Base-by-base conservation (phyloP, 2,888 invertebrate species). In the Himalopsyche kuldschensis region DNA sequence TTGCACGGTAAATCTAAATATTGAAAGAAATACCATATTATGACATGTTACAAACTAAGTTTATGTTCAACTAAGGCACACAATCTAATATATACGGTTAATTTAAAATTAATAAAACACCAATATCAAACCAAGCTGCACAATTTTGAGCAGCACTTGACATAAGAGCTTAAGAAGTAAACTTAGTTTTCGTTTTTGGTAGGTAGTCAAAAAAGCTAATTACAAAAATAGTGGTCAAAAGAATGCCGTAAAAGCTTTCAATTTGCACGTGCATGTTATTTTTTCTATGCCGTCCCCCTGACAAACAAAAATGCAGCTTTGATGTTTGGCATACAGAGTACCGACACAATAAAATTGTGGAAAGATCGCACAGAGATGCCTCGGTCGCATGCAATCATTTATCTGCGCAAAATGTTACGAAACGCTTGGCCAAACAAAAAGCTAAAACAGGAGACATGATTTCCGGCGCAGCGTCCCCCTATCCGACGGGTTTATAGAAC, bases 401-500 rank as follows among this genome's bases (percentile, higher is more conserved):
- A 46, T 47, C 78, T 41, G 30, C 47, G 78, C 78, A 47, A 78
- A 78, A 78, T 47, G 78, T 47, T 46, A 27, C 46, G 78, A 47
- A 47, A 47, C 27, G 30, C 78, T 78, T 46, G 24, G 35, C 41
- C 47, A 41, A 78, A 47, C 78, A 78, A 78, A 78, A 78, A 78
- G 78, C 47, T 46, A 78, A 78, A 78, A 78, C 78, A 78, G 46
- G 78, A 31, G 78, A 47, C 78, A 46, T 47, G 47, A 78, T 78
- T 78, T 78, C 78, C 78, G 41, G 46, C 78, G 17, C 69, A 69
- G 41, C 35, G 69, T 69, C 69, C 69, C 27, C 27, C 69, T 27
- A 15, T 69, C 15, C 30, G 69, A 69, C 27, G 69, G 27, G 69
- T 69, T 69, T 69, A 69, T 27, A 8, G 32, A 76, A 24, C 76